Evolutionary conservation across 2,113 vertebrate species (phyloP).

Genomic region (Thermophis baileyi): DNA sequence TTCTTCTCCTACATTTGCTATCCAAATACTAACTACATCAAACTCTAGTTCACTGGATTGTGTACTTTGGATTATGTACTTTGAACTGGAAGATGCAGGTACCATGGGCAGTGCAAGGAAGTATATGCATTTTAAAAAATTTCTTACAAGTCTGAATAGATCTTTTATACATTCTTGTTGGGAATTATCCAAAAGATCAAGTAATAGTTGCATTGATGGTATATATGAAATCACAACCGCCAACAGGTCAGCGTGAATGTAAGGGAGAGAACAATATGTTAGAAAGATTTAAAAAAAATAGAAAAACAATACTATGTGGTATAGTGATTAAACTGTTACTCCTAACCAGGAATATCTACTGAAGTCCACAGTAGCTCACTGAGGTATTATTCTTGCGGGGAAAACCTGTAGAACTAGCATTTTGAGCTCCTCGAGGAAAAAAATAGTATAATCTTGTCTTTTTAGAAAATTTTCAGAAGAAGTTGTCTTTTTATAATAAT

Average conservation of each 20-base stretch:
- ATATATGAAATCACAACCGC: background rate
- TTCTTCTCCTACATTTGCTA: background rate
- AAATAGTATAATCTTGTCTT: background rate
- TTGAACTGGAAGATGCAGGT: background rate
- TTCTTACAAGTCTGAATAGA: background rate
- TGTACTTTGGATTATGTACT: background rate
- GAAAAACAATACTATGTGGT: background rate
- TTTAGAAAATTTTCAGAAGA: background rate
- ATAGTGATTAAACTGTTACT: background rate
- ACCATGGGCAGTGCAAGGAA: background rate
- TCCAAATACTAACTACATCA: background rate
- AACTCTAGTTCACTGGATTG: background rate
- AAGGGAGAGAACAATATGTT: background rate
- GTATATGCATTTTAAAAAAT: background rate
- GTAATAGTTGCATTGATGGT: background rate
- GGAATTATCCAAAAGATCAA: background rate
- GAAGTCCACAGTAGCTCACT: background rate
- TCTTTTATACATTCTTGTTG: background rate
- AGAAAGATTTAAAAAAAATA: background rate
- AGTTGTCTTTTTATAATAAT: background rate
- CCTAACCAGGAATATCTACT: background rate
- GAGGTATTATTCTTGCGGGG: background rate
- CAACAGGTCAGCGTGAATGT: background rate
- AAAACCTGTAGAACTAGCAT: background rate
- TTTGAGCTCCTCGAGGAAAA: background rate